Base-by-base conservation (phyloP, 1,140 invertebrate species). In the Delia radicum region DNA sequence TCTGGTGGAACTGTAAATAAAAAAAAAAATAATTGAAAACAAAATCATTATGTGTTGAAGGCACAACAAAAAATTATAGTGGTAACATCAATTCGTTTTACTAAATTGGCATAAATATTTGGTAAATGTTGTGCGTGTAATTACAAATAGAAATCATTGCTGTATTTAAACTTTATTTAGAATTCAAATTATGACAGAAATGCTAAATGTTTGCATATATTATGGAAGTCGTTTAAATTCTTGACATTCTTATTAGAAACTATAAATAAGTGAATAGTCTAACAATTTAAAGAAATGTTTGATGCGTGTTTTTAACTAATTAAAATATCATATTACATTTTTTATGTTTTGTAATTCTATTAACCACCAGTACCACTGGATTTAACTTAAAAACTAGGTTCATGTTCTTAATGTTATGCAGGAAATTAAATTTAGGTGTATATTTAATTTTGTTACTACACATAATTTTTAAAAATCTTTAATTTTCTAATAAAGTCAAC, bases 1-100 rank as follows among this genome's bases (percentile, higher is more conserved):
- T 92, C 91, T 31, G 95, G 94, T 79, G 94, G 94, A 80, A 96
- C 95, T 95, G 24, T 90, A 28, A 89, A 77, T 46, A 31, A 61
- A 73, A 73, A 72, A 73, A 65, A 26, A 75, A 74, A 26, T 29
- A 73, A 72, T 72, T 67, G 10, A n/a, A n/a, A n/a, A n/a, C n/a
- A n/a, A n/a, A n/a, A n/a, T n/a, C n/a, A n/a, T n/a, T n/a, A n/a
- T n/a, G n/a, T 67, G 29, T 27, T 18, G 8, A 27, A 67, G 27
- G 18, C 1, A 21, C 12, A 65, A 28, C 28, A 10, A 65, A 65
- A 65, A 6, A 21, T 8, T 18, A 48, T 29, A 65, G 27, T 29
- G 62, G 15, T 28, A 65, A 65, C 62, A 65, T 18, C 62, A 65
- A 65, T 65, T 13, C 27, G 26, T 65, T 65, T 29, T 29, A 29